Percentiles rank a stretch among this genome's conserved stretches.
These are phyloP conservation scores for Dendropsophus ebraccatus DNA, from an alignment of 2,113 vertebrate genomes.

Conservation along the genomic window DNA sequence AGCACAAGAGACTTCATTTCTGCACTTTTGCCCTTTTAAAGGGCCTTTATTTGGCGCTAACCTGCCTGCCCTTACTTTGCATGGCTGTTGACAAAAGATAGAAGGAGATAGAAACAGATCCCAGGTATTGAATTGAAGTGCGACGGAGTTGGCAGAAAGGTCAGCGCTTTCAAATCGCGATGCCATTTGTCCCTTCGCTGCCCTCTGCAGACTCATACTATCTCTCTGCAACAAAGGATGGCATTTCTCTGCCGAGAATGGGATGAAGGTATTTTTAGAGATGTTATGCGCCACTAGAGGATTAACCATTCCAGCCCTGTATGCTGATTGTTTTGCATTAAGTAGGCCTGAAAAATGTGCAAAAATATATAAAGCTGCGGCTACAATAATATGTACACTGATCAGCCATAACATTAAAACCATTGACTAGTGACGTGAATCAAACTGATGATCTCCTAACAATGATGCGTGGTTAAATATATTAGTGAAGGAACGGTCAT, in stretches of 20 bases:
- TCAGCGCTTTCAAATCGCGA: constrained; percentile 56
- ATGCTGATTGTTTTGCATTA: not conserved
- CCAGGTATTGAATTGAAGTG: constrained; percentile 53
- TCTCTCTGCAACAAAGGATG: constrained; percentile 55
- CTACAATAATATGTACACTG: not conserved
- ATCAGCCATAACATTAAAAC: no score
- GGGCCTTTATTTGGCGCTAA: constrained; percentile 51
- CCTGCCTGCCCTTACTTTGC: constrained; percentile 49
- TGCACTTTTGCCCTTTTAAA: constrained; percentile 58
- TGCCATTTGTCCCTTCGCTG: constrained; percentile 56
- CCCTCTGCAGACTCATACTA: constrained; percentile 52
- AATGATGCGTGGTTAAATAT: no score
- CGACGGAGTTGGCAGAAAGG: constrained; percentile 56
- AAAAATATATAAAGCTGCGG: not conserved
- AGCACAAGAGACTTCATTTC: constrained; percentile 50
- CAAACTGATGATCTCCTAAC: no score
- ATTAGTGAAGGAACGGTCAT: no score
- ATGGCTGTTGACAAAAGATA: constrained; percentile 58
- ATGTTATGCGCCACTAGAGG: constrained; percentile 7
- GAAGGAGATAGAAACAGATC: constrained; percentile 38
- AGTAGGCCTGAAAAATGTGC: not conserved
- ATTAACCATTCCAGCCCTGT: constrained; percentile 35
- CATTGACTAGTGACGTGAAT: no score
- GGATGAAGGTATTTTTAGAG: constrained; percentile 43
- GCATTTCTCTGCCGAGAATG: constrained; percentile 45